Percentiles rank a stretch among this genome's conserved stretches.
Conservation (phyloP, 2,113 vertebrate genomes). For the Erythrolamprus reginae region DNA sequence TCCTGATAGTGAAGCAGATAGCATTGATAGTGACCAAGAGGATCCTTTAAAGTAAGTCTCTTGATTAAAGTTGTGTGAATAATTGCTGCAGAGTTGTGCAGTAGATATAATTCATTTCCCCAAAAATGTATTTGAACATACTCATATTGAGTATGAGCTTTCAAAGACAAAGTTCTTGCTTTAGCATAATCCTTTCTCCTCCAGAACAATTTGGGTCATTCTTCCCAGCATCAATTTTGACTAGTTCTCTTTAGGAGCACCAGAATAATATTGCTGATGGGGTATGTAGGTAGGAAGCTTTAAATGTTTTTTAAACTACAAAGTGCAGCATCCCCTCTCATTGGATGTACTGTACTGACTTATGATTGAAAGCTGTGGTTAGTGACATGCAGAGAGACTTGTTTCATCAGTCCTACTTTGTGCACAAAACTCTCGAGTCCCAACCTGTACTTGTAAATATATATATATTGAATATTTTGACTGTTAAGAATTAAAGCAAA, state of each 20-base stretch:
- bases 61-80: not conserved
- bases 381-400: not conserved
- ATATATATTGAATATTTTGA: not conserved
- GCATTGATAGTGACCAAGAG: conserved; percentile 94
- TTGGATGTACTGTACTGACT: not conserved
- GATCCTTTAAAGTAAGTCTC: conserved; percentile 90
- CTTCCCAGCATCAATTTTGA: not conserved
- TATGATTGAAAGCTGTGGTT: not conserved
- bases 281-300: not conserved
- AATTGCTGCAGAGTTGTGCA: not conserved
- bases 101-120: not conserved
- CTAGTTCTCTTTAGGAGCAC: not conserved
- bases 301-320: not conserved
- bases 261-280: not conserved
- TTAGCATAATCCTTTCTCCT: not conserved
- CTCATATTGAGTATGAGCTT: not conserved
- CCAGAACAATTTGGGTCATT: not conserved
- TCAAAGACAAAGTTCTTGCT: not conserved
- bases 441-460: not conserved
- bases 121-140: not conserved
- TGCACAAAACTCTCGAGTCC: not conserved
- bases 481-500: not conserved
- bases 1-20: conserved; percentile 95
- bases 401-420: not conserved
- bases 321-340: not conserved